phyloP scores from a whole-genome alignment of 1,140 invertebrate species.

The Conopomorpha cramerella region DNA sequence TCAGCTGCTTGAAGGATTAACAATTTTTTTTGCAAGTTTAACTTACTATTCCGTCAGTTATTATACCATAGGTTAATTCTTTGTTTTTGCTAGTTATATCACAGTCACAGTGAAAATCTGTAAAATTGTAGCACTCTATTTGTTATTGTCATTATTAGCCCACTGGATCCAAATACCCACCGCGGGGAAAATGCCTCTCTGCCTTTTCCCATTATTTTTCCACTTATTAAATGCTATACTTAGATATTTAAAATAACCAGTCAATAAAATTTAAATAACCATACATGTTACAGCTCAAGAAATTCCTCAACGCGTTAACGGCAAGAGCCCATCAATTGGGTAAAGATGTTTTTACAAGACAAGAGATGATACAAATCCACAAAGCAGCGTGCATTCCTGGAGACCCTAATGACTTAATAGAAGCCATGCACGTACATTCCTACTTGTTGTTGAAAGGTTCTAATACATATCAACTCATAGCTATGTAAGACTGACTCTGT shows the following conservation, averaged over 20 bases:
- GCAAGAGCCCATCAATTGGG: conserved; percentile 64
- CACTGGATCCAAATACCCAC: too few species aligned
- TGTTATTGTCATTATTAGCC: too few species aligned
- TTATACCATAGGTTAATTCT: too few species aligned
- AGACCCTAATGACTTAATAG: conserved; percentile 69
- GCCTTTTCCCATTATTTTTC: too few species aligned
- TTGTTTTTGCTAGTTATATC: too few species aligned
- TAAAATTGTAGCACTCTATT: too few species aligned
- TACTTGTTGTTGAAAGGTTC: conserved; percentile 82
- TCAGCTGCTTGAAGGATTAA: too few species aligned
- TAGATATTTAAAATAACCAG: not conserved
- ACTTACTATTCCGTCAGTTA: too few species aligned
- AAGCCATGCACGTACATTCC: conserved; percentile 81
- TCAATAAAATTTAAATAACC: too few species aligned
- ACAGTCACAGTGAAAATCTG: too few species aligned
- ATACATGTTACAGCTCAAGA: conserved; percentile 67
- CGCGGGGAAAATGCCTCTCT: too few species aligned
- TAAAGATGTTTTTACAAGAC: conserved; percentile 73
- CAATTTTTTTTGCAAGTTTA: too few species aligned
- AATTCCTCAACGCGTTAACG: conserved; percentile 74
- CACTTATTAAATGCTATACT: not conserved
- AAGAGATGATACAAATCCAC: conserved; percentile 72
- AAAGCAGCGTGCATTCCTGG: conserved; percentile 68
- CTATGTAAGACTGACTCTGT: conserved; percentile 12
- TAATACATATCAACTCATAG: conserved; percentile 70